These are phyloP conservation scores for Tapirus terrestris DNA, from an alignment of 2,113 vertebrate genomes.

Conservation along the genomic window DNA sequence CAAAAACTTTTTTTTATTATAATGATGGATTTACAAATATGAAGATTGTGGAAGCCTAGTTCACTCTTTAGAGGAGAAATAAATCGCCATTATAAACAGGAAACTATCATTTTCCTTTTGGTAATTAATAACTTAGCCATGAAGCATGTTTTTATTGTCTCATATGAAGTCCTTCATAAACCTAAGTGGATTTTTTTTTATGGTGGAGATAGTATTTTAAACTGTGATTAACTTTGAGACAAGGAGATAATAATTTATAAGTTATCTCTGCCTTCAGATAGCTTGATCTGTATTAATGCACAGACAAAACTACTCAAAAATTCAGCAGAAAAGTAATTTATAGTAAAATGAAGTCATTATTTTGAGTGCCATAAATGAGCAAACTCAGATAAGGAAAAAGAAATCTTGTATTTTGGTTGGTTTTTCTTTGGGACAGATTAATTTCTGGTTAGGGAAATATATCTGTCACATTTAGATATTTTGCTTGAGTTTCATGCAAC, in stretches of 20 bases:
- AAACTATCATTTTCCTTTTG: neutral
- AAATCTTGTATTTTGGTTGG: slow-evolving; percentile 23
- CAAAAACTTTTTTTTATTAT: neutral
- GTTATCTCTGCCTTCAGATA: neutral
- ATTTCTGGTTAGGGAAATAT: slow-evolving; percentile 59
- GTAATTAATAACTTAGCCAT: neutral
- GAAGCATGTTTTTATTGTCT: neutral
- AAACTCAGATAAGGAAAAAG: slow-evolving; percentile 42
- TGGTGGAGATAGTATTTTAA: neutral
- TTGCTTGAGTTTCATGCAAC: slow-evolving; percentile 60
- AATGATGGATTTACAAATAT: neutral
- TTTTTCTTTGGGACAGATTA: slow-evolving; percentile 57
- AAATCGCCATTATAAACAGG: neutral
- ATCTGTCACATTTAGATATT: slow-evolving; percentile 52
- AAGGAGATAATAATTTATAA: slow-evolving; percentile 40
- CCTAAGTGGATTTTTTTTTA: neutral
- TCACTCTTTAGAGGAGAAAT: neutral
- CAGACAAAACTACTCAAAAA: slow-evolving; percentile 22
- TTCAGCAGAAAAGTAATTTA: slow-evolving; percentile 39
- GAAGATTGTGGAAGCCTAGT: neutral
- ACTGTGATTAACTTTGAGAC: slow-evolving; percentile 42
- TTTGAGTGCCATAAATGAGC: slow-evolving; percentile 25
- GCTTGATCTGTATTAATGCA: neutral
- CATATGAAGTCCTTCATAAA: slow-evolving; percentile 25
- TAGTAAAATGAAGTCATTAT: slow-evolving; percentile 6